Percentiles rank a stretch among this genome's conserved stretches.
Conservation (phyloP, 2,797 vertebrate species). For the Todus mexicanus region DNA sequence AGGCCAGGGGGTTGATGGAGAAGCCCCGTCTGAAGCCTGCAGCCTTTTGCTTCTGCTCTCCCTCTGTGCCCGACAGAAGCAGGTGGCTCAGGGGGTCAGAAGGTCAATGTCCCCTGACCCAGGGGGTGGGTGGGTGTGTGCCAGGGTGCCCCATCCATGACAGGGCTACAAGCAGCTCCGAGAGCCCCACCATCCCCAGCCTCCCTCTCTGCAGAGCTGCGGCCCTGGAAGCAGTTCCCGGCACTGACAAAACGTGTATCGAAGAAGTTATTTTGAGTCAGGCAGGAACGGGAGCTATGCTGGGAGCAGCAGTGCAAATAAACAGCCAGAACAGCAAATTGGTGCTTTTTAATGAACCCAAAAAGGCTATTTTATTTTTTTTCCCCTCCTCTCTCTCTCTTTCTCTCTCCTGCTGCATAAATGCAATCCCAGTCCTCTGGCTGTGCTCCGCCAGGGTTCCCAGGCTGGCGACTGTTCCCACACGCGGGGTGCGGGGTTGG, state of each 20-base stretch:
- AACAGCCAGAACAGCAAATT: slow-evolving; percentile 9
- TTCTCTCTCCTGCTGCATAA: neutral
- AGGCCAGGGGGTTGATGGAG: neutral
- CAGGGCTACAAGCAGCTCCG: neutral
- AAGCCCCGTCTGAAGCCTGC: neutral
- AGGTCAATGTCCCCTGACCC: neutral
- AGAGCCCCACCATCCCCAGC: neutral
- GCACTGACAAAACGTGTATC: neutral
- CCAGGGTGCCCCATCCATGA: neutral
- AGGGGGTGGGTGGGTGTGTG: neutral
- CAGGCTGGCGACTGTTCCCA: neutral
- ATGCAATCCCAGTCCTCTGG: neutral
- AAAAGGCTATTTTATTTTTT: neutral
- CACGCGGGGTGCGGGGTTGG: neutral
- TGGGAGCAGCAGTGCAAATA: neutral
- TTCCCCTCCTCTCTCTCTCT: neutral
- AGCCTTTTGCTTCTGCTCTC: neutral
- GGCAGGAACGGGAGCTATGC: neutral
- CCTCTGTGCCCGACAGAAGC: neutral
- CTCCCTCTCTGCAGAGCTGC: neutral
- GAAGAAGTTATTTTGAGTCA: neutral
- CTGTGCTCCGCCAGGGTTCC: neutral
- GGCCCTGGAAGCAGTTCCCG: neutral
- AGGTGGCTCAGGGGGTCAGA: neutral
- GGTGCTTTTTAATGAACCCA: neutral